Evolutionary conservation across 1,140 invertebrate genomes (phyloP).

Genomic region (Drosophila burlai): DNA sequence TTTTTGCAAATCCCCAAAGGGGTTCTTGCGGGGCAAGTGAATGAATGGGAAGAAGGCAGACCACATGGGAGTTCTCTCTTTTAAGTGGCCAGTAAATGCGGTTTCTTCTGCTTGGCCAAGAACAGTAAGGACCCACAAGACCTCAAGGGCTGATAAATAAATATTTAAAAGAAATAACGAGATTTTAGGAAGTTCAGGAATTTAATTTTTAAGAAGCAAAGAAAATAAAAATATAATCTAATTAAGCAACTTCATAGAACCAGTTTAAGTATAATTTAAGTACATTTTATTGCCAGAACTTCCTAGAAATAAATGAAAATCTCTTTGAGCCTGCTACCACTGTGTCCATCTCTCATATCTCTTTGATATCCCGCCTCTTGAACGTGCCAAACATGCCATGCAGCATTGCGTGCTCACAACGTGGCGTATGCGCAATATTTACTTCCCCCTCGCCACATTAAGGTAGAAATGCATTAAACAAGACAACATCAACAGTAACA

Average conservation of each 20-base stretch:
- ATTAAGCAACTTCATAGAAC: neutral
- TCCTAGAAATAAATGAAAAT: neutral
- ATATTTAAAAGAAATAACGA: neutral
- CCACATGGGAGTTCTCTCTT: constrained; percentile 68
- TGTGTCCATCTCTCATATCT: neutral
- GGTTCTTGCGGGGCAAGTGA: neutral
- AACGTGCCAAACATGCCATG: constrained; percentile 60
- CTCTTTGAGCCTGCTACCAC: neutral
- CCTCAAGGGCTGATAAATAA: neutral
- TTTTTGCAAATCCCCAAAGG: constrained; percentile 31
- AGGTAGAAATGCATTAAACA: constrained; percentile 65
- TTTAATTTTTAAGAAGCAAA: too few species aligned
- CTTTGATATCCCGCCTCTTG: constrained; percentile 10
- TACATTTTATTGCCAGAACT: neutral
- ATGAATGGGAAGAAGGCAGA: constrained; percentile 1
- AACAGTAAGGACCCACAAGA: neutral
- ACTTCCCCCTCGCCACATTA: constrained; percentile 30
- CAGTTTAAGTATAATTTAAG: neutral
- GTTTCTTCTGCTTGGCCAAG: constrained; percentile 40
- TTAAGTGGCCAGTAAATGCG: constrained; percentile 77
- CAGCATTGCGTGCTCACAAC: constrained; percentile 69
- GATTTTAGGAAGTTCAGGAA: too few species aligned
- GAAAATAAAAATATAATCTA: neutral
- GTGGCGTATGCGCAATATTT: constrained; percentile 76
- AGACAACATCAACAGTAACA: constrained; percentile 37